Conservation (phyloP, 2,888 invertebrate genomes). For the Marasmarcha lunaedactyla region DNA sequence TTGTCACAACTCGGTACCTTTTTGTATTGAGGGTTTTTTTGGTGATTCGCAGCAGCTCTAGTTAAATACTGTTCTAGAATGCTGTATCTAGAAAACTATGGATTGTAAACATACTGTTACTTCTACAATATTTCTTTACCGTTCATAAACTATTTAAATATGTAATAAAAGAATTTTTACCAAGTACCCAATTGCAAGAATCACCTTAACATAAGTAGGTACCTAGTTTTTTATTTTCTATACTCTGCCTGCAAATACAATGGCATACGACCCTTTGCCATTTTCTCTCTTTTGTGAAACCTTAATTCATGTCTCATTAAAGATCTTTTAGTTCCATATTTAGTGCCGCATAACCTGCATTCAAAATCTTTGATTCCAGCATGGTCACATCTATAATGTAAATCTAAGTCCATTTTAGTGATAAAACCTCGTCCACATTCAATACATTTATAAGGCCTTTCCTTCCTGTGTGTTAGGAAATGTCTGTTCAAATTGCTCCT, state of each 20-base stretch:
- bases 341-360: slow-evolving; percentile 36
- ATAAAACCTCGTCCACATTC: slow-evolving; percentile 39
- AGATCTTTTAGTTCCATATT: slow-evolving; percentile 38
- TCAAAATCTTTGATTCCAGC: slow-evolving; percentile 34
- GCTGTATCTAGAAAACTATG: too few relatives aligned
- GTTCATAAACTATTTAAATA: too few relatives aligned
- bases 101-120: too few relatives aligned
- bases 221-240: slow-evolving; percentile 7
- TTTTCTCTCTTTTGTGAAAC: slow-evolving; percentile 42
- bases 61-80: too few relatives aligned
- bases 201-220: too few relatives aligned
- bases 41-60: too few relatives aligned
- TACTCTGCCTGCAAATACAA: slow-evolving; percentile 39
- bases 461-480: slow-evolving; percentile 35
- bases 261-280: slow-evolving; percentile 41
- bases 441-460: slow-evolving; percentile 32
- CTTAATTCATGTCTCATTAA: slow-evolving; percentile 41
- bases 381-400: slow-evolving; percentile 39
- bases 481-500: slow-evolving; percentile 43
- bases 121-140: too few relatives aligned
- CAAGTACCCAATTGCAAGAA: too few relatives aligned
- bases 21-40: too few relatives aligned
- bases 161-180: too few relatives aligned
- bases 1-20: too few relatives aligned
- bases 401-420: slow-evolving; percentile 30